phyloP scores from a whole-genome alignment of 2,888 invertebrate species.

The Pachydiplax longipennis region DNA sequence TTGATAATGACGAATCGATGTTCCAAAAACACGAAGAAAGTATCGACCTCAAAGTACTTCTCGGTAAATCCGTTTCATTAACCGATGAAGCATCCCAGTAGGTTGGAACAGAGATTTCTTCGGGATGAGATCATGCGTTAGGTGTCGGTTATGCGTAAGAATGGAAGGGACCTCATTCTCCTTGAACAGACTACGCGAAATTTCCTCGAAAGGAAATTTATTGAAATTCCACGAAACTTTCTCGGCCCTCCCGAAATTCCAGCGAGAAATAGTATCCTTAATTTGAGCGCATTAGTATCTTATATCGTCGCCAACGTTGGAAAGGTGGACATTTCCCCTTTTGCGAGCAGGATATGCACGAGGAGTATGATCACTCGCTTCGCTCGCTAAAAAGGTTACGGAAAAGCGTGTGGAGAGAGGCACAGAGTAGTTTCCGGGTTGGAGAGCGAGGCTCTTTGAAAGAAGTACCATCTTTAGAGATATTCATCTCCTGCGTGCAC shows the following conservation, averaged over 20 bases:
- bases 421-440: constrained; percentile 4
- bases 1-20: too few species aligned
- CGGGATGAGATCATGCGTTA: too few species aligned
- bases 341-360: neutral
- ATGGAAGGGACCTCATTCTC: too few species aligned
- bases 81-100: too few species aligned
- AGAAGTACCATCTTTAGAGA: neutral
- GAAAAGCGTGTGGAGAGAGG: neutral
- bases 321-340: neutral
- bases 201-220: too few species aligned
- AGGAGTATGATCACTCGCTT: constrained; percentile 12
- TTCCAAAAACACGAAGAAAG: too few species aligned
- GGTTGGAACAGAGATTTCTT: too few species aligned
- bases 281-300: neutral
- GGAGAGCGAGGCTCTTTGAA: neutral
- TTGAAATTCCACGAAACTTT: too few species aligned
- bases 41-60: too few species aligned
- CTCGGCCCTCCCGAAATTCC: neutral
- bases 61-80: too few species aligned
- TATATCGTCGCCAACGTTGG: neutral
- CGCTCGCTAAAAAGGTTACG: constrained; percentile 34
- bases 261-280: neutral
- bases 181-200: too few species aligned
- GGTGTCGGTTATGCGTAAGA: too few species aligned
- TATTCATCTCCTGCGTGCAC: neutral